Base-by-base conservation (phyloP, 2,888 invertebrate species). In the Eumacrocentrus americanus region DNA sequence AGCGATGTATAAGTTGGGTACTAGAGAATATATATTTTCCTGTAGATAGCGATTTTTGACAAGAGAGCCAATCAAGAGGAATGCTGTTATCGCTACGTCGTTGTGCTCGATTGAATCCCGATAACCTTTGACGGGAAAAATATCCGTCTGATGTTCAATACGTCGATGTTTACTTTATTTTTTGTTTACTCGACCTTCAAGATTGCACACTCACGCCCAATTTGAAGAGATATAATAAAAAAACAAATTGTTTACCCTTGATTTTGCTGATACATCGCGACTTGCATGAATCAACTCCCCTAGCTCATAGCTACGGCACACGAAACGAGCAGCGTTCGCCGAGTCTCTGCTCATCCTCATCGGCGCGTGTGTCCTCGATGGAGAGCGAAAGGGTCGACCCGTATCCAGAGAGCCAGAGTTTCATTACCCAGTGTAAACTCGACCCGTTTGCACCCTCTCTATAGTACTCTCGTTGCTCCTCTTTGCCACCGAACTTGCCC, bases 91-190 rank as follows among this genome's bases (percentile, higher is more conserved):
- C 50, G 51, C 22, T 34, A 23, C 42, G 42, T n/a, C n/a, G n/a
- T n/a, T n/a, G 42, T 63, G 52, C 59, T 61, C 68, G 63, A 68
- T 68, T 65, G 65, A 68, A 58, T 65, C 58, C 48, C 53, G 66
- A 66, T 53, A 51, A 60, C 50, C 50, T 29, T 50, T 29, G 25
- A 29, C 50, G 18, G 9, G 29, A 47, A 47, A 12, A 11, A 50
- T 16, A 50, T 42, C 42, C 18, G 11, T 42, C 20, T 14, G 14
- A 3, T 18, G 42, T 7, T 42, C 16, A 18, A 42, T 29, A 9
- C 20, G 5, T 42, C 7, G 18, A 42, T 42, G 20, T 42, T 37
- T 37, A 37, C 37, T 37, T 1, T 4, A n/a, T n/a, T n/a, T 42
- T 42, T 3, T 42, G 14, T 42, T 42, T 29, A 9, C 29, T 29